phyloP scores from a whole-genome alignment of 2,797 vertebrate species.

The Argentina silus region DNA sequence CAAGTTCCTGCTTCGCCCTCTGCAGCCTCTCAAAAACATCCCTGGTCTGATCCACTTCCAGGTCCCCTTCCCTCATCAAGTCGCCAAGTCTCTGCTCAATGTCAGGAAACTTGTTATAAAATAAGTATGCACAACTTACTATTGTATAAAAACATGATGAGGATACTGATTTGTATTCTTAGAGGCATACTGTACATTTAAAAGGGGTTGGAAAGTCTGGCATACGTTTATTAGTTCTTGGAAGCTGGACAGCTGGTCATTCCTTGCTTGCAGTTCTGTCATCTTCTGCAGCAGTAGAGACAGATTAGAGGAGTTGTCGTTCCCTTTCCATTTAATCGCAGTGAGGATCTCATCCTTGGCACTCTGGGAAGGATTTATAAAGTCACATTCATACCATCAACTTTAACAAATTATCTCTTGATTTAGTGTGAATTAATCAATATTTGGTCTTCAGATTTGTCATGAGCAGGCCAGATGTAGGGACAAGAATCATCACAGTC shows the following conservation, averaged over 20 bases:
- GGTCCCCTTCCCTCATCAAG: neutral
- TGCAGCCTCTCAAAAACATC: neutral
- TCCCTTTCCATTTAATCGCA: neutral
- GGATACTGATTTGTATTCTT: neutral
- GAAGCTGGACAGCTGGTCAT: neutral
- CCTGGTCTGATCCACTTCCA: constrained; percentile 1
- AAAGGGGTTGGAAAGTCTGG: neutral
- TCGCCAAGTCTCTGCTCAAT: neutral
- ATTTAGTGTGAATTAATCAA: too few species aligned
- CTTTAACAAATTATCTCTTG: neutral
- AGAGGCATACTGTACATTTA: neutral
- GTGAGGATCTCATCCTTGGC: neutral
- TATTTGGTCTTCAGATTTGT: too few species aligned
- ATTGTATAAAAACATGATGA: too few species aligned
- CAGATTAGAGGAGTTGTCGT: neutral
- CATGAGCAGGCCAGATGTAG: too few species aligned
- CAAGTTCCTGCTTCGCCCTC: neutral
- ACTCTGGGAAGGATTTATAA: neutral
- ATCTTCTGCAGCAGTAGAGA: constrained; percentile 2
- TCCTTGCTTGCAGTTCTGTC: neutral
- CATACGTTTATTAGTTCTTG: neutral
- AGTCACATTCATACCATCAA: neutral
- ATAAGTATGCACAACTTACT: neutral
- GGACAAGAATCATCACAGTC: neutral
- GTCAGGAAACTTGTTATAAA: neutral